A percentile compares a stretch with the other conserved stretches of the same genome.
Evolutionary conservation across 2,888 invertebrate genomes (phyloP).

Genomic region (Philereme vetulata): DNA sequence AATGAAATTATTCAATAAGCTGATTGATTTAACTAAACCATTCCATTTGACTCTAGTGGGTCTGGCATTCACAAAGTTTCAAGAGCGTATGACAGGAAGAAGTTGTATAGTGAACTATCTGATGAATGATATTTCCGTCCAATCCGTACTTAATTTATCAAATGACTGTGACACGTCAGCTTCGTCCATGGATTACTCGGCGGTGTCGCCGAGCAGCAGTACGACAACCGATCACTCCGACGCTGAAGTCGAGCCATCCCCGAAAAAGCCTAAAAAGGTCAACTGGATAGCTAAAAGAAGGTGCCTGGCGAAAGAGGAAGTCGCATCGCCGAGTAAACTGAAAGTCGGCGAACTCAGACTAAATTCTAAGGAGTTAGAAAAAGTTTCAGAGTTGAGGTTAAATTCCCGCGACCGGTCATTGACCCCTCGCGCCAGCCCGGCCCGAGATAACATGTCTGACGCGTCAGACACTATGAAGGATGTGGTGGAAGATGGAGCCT

Average conservation of each 20-base stretch:
- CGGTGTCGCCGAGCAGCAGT: slow-evolving; percentile 76
- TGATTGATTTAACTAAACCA: slow-evolving; percentile 88
- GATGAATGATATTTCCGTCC: slow-evolving; percentile 90
- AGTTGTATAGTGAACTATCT: slow-evolving; percentile 90
- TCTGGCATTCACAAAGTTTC: slow-evolving; percentile 92
- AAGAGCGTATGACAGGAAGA: slow-evolving; percentile 87
- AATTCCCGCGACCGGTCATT: slow-evolving; percentile 75
- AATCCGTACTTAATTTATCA: slow-evolving; percentile 88
- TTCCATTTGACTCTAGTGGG: slow-evolving; percentile 92
- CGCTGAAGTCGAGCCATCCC: slow-evolving; percentile 88
- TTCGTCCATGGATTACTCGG: slow-evolving; percentile 77
- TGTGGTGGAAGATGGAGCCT: slow-evolving; percentile 63
- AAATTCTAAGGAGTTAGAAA: slow-evolving; percentile 86
- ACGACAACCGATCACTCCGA: slow-evolving; percentile 85
- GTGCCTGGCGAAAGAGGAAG: slow-evolving; percentile 77
- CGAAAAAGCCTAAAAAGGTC: slow-evolving; percentile 87
- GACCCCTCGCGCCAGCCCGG: slow-evolving; percentile 76
- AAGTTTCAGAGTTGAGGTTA: slow-evolving; percentile 74
- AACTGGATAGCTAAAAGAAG: slow-evolving; percentile 79
- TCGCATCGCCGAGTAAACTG: slow-evolving; percentile 88
- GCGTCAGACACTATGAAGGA: slow-evolving; percentile 73
- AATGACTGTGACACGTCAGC: slow-evolving; percentile 80
- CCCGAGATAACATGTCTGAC: slow-evolving; percentile 71
- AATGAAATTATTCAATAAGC: slow-evolving; percentile 90
- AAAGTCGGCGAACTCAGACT: slow-evolving; percentile 87